These are phyloP conservation scores for Margaritifera margaritifera DNA, from an alignment of 2,888 invertebrate species.

Conservation along the genomic window DNA sequence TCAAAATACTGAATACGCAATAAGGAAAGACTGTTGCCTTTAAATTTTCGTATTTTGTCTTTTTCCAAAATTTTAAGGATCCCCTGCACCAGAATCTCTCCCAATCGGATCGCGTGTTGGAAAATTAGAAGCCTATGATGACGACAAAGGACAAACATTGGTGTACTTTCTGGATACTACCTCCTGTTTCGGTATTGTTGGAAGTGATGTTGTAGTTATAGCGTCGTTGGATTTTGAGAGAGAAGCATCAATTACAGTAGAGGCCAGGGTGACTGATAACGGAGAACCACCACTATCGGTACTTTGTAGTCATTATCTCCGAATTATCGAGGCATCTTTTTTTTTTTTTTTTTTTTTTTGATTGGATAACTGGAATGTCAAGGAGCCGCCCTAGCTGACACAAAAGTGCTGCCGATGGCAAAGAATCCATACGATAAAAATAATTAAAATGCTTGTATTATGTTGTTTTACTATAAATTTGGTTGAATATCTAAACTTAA, in stretches of 20 bases:
- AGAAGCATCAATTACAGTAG: conserved; percentile 17
- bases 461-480: too few species aligned
- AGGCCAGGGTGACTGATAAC: conserved; percentile 36
- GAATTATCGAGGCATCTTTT: too few species aligned
- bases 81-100: conserved; percentile 25
- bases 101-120: conserved; percentile 43
- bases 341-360: too few species aligned
- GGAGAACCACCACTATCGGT: conserved; percentile 42
- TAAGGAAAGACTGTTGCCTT: too few species aligned
- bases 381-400: too few species aligned
- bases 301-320: conserved; percentile 1
- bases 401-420: too few species aligned
- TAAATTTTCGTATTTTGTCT: too few species aligned
- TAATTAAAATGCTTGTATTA: too few species aligned
- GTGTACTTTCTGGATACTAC: conserved; percentile 26
- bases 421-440: neutral
- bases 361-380: too few species aligned
- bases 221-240: conserved; percentile 46
- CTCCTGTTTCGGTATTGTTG: conserved; percentile 30
- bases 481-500: too few species aligned
- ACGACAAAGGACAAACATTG: conserved; percentile 41
- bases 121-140: conserved; percentile 36
- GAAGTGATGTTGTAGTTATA: conserved; percentile 37
- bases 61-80: neutral
- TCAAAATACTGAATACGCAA: too few species aligned